phyloP scores from a whole-genome alignment of 1,140 invertebrate species.

The Cyphomyrmex costatus region DNA sequence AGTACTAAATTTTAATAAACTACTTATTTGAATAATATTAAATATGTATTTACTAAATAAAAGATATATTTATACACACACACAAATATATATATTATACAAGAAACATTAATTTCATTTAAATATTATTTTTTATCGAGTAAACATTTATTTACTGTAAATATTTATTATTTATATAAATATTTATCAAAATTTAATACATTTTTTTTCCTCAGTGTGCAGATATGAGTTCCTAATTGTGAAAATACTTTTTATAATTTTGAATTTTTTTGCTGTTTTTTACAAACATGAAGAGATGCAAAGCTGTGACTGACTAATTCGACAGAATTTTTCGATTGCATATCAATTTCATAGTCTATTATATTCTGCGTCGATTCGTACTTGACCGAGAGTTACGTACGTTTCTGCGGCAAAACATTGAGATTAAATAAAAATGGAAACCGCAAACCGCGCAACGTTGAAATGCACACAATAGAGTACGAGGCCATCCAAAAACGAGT shows the following conservation, averaged over 20 bases:
- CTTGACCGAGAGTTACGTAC: slow-evolving; percentile 1
- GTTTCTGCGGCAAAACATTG: neutral
- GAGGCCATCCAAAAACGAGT: neutral
- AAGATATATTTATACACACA: too few species aligned
- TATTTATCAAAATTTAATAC: too few species aligned
- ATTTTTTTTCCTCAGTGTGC: too few species aligned
- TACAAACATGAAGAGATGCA: neutral
- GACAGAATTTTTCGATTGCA: neutral
- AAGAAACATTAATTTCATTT: too few species aligned
- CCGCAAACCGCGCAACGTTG: slow-evolving; percentile 35
- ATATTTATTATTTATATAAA: too few species aligned
- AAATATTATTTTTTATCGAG: too few species aligned
- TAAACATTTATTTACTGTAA: too few species aligned
- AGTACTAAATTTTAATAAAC: too few species aligned
- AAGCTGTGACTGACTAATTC: neutral
- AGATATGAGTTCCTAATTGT: neutral
- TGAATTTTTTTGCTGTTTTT: neutral
- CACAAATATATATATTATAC: too few species aligned
- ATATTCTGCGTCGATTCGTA: neutral
- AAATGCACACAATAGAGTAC: neutral
- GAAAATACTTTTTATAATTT: neutral
- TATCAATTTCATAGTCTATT: slow-evolving; percentile 18
- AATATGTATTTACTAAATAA: too few species aligned
- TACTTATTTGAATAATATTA: too few species aligned
- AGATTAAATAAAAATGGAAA: slow-evolving; percentile 48